Percentiles rank a stretch among this genome's conserved stretches.
phyloP scores from a whole-genome alignment of 2,888 invertebrate species.

The Rhimphoctona megacephalus region DNA sequence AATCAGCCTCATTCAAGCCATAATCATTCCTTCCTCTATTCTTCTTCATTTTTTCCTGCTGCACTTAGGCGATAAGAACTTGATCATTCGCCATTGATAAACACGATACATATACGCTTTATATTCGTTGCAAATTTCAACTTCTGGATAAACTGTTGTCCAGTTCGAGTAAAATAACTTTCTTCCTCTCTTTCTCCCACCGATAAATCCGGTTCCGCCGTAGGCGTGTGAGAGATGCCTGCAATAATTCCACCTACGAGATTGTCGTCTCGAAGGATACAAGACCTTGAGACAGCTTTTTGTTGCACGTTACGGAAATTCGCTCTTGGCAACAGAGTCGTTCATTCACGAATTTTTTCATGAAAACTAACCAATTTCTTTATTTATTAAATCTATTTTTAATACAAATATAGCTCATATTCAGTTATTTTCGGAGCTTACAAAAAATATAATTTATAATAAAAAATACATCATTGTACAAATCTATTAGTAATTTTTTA shows the following conservation, averaged over 20 bases:
- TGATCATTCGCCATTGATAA: constrained; percentile 18
- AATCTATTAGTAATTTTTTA: neutral
- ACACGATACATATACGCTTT: neutral
- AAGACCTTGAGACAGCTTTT: constrained; percentile 56
- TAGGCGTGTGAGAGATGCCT: constrained; percentile 45
- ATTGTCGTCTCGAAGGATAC: constrained; percentile 59
- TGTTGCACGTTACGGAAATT: neutral
- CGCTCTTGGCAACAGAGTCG: constrained; percentile 5
- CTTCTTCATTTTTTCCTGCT: neutral
- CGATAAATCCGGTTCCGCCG: constrained; percentile 39
- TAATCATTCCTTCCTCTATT: constrained; percentile 10
- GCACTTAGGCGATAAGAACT: constrained; percentile 31
- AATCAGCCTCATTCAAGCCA: constrained; percentile 27
- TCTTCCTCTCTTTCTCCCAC: constrained; percentile 9
- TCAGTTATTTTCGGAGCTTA: neutral
- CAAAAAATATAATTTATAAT: neutral
- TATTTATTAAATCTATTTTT: neutral
- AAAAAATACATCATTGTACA: neutral
- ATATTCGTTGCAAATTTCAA: constrained; percentile 21
- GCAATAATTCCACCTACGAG: constrained; percentile 55
- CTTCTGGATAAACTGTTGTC: constrained; percentile 1
- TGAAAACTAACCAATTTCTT: neutral
- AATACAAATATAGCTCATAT: neutral
- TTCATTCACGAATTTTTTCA: neutral
- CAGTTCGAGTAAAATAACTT: neutral